Base-by-base conservation (phyloP, 2,113 vertebrate species). In the Irena cyanogastra region DNA sequence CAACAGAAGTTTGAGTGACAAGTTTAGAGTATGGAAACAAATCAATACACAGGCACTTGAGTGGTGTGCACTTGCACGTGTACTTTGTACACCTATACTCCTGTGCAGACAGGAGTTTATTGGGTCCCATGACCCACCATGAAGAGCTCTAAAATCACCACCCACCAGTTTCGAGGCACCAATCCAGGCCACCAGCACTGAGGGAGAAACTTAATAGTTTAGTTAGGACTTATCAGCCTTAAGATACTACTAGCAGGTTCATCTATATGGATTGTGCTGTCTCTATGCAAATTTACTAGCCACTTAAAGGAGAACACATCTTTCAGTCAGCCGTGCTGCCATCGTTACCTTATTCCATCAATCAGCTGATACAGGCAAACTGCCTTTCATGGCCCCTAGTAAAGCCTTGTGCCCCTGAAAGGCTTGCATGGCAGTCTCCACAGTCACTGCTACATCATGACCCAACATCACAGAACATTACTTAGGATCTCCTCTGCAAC, bases 41-140 rank as follows among this genome's bases (percentile, higher is more conserved):
- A 79, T 21, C 24, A 49, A 44, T 27, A 52, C 31, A 41, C 1
- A 23, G 21, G 22, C 47, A 75, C 16, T 54, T 28, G 33, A 74
- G 24, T 0, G 1, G 14, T 26, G 45, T 1, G 3, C 1, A 2
- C 33, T 26, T 42, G 13, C 10, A 68, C 31, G 9, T 16, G 13
- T 30, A 59, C 22, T 65, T 41, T 2, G 1, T 13, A 60, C 5
- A 49, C 3, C 17, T 26, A 39, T 21, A 49, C 1, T 56, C 9
- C 12, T 9, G 6, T 33, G 14, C 13, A 30, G 50, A 39, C 2
- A 1, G 37, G 13, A 30, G 17, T 28, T 68, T 22, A 47, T 41
- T 57, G 59, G 21, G 37, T n/a, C 31, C 24, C 27, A 41, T 3
- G 9, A 56, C 9, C 7, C 6, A 70, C 12, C 20, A 60, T 4